Conservation (phyloP, 2,888 invertebrate genomes). For the Lepidochrysops patricia region DNA sequence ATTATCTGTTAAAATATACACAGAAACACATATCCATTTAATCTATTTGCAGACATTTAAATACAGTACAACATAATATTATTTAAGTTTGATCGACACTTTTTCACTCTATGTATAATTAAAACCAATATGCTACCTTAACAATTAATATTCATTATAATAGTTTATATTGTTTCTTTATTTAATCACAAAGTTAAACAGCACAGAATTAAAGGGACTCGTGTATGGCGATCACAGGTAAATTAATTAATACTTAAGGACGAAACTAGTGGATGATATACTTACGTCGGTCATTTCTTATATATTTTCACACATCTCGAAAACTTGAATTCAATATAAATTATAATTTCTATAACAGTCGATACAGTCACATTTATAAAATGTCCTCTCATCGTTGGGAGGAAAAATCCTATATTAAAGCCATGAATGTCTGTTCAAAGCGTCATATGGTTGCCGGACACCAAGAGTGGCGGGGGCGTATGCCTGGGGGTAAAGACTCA, state of each 20-base stretch:
- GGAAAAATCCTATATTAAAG: constrained; percentile 53
- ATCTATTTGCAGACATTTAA: constrained; percentile 18
- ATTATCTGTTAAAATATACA: constrained; percentile 24
- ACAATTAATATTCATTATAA: constrained; percentile 12
- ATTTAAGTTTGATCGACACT: constrained; percentile 13
- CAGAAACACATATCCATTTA: constrained; percentile 20
- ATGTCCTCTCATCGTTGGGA: constrained; percentile 15
- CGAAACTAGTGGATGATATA: constrained; percentile 19
- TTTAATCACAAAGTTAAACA: constrained; percentile 20
- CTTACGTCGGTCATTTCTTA: constrained; percentile 33
- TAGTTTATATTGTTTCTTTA: constrained; percentile 15
- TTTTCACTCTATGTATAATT: constrained; percentile 20
- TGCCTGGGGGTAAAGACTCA: constrained; percentile 78
- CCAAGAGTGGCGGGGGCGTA: constrained; percentile 75
- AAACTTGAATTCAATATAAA: constrained; percentile 57
- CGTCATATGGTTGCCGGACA: constrained; percentile 82
- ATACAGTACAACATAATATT: constrained; percentile 20
- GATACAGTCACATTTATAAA: constrained; percentile 32
- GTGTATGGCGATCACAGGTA: constrained; percentile 21
- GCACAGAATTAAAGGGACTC: constrained; percentile 18
- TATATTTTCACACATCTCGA: constrained; percentile 45
- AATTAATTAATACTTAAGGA: constrained; percentile 19
- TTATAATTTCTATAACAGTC: constrained; percentile 53
- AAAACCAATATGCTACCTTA: constrained; percentile 17
- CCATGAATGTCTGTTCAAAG: constrained; percentile 81